Base-by-base conservation (phyloP, 1,140 invertebrate genomes). In the Intoshia linei region DNA sequence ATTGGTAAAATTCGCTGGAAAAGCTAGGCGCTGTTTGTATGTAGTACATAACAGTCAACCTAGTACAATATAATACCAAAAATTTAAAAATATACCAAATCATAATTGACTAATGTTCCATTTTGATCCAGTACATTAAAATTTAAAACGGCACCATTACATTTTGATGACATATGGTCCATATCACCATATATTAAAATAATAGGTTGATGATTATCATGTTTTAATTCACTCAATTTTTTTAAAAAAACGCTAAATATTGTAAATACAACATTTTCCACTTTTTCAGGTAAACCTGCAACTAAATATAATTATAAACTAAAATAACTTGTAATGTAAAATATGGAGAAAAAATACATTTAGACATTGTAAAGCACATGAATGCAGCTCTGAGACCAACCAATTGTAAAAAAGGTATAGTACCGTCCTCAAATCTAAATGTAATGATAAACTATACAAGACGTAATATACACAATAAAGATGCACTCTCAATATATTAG, bases 341-440 rank as follows among this genome's bases (percentile, higher is more conserved):
- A 29, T 15, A 7, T 10, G 20, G 21, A 17, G 20, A 35, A 13
- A 25, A 20, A 13, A 19, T 30, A 24, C 36, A 25, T 14, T 30
- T 11, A 37, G n/a, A 10, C 30, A 17, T 25, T 11, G 25, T 17
- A 77, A 40, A 40, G 63, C 59, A 38, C 74, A n/a, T 67, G 46
- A 84, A 73, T 24, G 78, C 77, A 59, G 75, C 66, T 42, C 68
- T 65, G 3, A 92, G 49, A 2, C 72, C 62, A 11, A 73, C 56
- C 44, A 92, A 77, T 13, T 74, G 71, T 15, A 84, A 55, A 57
- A 76, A 92, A 25, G 76, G 64, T 24, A 78, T 38, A 0, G 83
- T 87, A 10, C 83, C 83, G 65, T 87, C 78, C 63, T 92, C 79
- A 62, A 81, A 81, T 47, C 76, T 79, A 51, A 2, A 61, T 50